phyloP scores from a whole-genome alignment of 2,113 vertebrate genomes.

The Planiliza haematocheilus region DNA sequence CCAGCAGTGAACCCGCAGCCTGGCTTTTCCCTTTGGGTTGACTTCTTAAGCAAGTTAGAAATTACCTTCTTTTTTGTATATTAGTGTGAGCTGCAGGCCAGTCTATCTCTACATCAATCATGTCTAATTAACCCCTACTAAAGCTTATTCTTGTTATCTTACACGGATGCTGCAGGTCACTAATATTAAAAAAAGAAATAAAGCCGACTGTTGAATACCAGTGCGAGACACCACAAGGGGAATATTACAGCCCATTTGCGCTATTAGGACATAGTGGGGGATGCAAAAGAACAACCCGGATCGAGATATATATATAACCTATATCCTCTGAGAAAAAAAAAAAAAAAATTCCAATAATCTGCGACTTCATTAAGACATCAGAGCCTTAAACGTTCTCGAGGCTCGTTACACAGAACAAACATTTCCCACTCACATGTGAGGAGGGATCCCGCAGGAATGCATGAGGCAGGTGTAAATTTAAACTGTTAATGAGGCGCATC shows the following conservation, averaged over 20 bases:
- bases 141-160: background rate
- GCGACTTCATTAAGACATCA: constrained; percentile 50
- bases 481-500: constrained; percentile 81
- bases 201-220: constrained; percentile 6
- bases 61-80: constrained; percentile 20
- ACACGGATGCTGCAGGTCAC: background rate
- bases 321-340: background rate
- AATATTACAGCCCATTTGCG: background rate
- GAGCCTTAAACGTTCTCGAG: constrained; percentile 12
- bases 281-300: constrained; percentile 8
- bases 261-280: background rate
- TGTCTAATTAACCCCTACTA: constrained; percentile 33
- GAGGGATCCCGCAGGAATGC: constrained; percentile 72
- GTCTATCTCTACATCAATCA: constrained; percentile 35
- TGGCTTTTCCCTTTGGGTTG: constrained; percentile 29
- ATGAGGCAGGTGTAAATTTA: constrained; percentile 80
- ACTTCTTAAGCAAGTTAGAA: constrained; percentile 41
- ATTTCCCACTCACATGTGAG: constrained; percentile 38
- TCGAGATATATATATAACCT: background rate
- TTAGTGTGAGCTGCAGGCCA: constrained; percentile 11
- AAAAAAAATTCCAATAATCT: constrained; percentile 26
- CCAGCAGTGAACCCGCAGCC: constrained; percentile 59
- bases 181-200: background rate
- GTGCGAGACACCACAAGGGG: background rate
- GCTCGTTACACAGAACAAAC: constrained; percentile 66